Evolutionary conservation across 2,888 invertebrate species (phyloP), one percentile per base, ranked within the genome.

Genomic region (Xylocampa areola): DNA sequence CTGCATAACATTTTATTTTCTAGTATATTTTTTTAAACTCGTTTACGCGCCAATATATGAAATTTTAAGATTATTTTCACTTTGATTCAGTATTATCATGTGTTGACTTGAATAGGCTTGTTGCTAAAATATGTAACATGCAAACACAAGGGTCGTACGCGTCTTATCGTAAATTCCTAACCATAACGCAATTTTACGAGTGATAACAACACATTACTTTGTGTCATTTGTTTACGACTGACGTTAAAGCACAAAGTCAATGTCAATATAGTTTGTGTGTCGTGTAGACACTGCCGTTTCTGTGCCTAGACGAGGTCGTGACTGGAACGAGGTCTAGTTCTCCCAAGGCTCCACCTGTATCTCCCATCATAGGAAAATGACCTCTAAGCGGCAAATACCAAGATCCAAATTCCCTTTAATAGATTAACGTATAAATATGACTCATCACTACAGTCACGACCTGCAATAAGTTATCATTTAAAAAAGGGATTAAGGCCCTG

Each of bases 161-260:
- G 29, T 32, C 11, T 29, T 43, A 43, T 53, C 57, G 47, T 69
- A 49, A 73, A 59, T 47, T 39, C 23, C 30, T 41, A 55, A 21
- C 21, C 52, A 37, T 45, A 39, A 57, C 45, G 44, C 21, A 27
- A 17, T 52, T 57, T 62, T 55, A 73, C 37, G 64, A 65, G 55
- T 62, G 52, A 68, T 72, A 65, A 39, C 51, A 54, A 51, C 59
- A 68, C 59, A 48, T 55, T 58, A 60, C 40, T 53, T 37, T 8
- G 27, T 55, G 45, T 23, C 11, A 67, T 65, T 54, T 51, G 58
- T 52, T 75, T 71, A 68, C 51, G 51, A 73, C 73, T 61, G 51
- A 64, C 58, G 67, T 76, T 76, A 74, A 81, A 76, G 76, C 74
- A 77, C 80, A 87, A 84, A 81, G 83, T 84, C 85, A 86, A 85